Evolutionary conservation across 2,113 vertebrate genomes (phyloP), one percentile per base, ranked within the genome.

Genomic region (Poeciliopsis retropinna): DNA sequence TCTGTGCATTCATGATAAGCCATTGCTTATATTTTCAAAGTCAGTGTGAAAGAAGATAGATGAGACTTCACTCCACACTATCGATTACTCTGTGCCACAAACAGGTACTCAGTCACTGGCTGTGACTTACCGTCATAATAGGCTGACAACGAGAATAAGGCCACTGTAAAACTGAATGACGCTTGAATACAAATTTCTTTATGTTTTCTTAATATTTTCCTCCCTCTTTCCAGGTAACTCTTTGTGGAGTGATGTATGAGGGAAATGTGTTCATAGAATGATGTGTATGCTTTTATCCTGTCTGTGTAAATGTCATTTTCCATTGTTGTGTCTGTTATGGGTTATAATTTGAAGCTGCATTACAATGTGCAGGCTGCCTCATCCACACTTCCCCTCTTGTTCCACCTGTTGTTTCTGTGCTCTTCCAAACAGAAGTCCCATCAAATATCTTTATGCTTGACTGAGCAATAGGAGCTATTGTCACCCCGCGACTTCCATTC

Each of bases 361-460:
- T 80, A 87, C 87, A 83, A 73, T 79, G 75, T 78, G 73, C 85
- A 80, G 81, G 67, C 72, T 60, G 79, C 75, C 80, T 79, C 73
- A 75, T 84, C 81, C 87, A 87, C 75, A 88, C 84, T 87, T 92
- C 82, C 77, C 85, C 81, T 85, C 83, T 80, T 81, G 87, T 90
- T 90, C 83, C 57, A 80, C 86, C 83, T 82, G 85, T 90, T 91
- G 87, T 88, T 83, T 84, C 78, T 37, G 60, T 67, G 69, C 71
- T 85, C 80, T 87, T 37, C 90, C 83, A 90, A 90, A 91, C 88
- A 91, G 89, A 92, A 87, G 91, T 85, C 92, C 79, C 86, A 89
- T 91, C 91, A 91, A 82, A 89, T 85, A 85, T 76, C 84, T 90
- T 83, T 85, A 86, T 85, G 81, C 88, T 90, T 88, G 90, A 84